Conservation (phyloP, 2,113 vertebrate species). For the Rhegmatorhina hoffmannsi region DNA sequence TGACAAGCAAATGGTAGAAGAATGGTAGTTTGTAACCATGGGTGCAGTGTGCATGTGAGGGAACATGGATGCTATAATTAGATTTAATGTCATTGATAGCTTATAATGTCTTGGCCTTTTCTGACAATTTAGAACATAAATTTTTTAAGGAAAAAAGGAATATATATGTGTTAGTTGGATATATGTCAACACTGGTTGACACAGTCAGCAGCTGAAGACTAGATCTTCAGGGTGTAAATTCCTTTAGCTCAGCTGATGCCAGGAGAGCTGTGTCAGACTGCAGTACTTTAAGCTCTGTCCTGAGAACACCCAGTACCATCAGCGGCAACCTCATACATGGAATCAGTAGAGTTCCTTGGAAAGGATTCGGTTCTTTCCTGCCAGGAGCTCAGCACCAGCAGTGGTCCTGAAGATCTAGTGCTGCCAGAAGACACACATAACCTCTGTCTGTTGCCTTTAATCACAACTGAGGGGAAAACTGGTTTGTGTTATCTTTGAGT, state of each 20-base stretch:
- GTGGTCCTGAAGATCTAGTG: not conserved
- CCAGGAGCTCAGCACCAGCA: not conserved
- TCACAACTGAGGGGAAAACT: not conserved
- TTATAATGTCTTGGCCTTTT: not conserved
- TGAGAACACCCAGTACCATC: not conserved
- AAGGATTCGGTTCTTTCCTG: not conserved
- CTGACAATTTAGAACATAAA: not conserved
- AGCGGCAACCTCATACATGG: not conserved
- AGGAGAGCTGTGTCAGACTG: constrained; percentile 4
- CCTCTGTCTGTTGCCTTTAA: constrained; percentile 7
- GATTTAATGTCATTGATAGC: rapidly evolving
- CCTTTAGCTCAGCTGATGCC: not conserved
- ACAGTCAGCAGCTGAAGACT: not conserved
- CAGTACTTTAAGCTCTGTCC: not conserved
- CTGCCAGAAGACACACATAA: not conserved
- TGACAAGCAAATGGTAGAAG: not conserved
- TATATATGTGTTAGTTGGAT: not conserved
- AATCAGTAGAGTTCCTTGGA: not conserved
- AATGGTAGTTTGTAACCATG: not conserved
- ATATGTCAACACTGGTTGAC: constrained; percentile 8
- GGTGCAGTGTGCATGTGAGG: not conserved
- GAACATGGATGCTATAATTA: not conserved
- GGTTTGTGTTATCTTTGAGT: not conserved
- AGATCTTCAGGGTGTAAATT: constrained; percentile 11
- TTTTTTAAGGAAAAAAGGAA: not conserved